Base-by-base conservation (phyloP, 2,797 vertebrate species). In the Picus viridis region DNA sequence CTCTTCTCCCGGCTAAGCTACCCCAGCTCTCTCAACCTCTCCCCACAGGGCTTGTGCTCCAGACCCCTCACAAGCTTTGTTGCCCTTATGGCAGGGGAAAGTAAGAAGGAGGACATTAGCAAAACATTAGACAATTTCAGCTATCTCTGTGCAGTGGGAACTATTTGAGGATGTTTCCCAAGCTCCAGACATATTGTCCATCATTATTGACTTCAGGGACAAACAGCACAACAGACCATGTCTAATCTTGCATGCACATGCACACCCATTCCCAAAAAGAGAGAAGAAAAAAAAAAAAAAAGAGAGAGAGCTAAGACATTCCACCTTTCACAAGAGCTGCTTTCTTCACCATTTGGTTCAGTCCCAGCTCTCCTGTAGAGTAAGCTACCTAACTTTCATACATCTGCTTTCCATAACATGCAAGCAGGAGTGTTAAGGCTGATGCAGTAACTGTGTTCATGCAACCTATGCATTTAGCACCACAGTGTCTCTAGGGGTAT, bases 331-430 rank as follows among this genome's bases (percentile, higher is more conserved):
- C 3, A 70, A 59, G 43, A 81, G 16, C 30, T 34, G 13, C 36
- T 72, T 69, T 72, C 63, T 75, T 75, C 65, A 30, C 49, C 10
- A 3, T 39, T 84, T 64, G 51, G 30, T 49, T 61, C 67, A 27
- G 20, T 26, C 83, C 72, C 45, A 43, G 86, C 29, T 71, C 58
- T 56, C 76, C 53, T 26, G 61, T 73, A 78, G 73, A 73, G 67
- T 1, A 61, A 67, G 71, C 89, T 75, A 32, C 76, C 1, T 5
- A 82, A 27, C 73, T 36, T 4, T 11, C 5, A 45, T 41, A 29
- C 94, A 82, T 94, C 89, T 96, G 92, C 89, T 91, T 93, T 34
- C 87, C 80, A 68, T 81, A 88, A 79, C n/a, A n/a, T 15, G 63
- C 83, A 67, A 24, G 68, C 71, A 63, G 57, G 64, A 14, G 53